Evolutionary conservation across 2,888 invertebrate genomes (phyloP).

Genomic region (Elmis aenea): DNA sequence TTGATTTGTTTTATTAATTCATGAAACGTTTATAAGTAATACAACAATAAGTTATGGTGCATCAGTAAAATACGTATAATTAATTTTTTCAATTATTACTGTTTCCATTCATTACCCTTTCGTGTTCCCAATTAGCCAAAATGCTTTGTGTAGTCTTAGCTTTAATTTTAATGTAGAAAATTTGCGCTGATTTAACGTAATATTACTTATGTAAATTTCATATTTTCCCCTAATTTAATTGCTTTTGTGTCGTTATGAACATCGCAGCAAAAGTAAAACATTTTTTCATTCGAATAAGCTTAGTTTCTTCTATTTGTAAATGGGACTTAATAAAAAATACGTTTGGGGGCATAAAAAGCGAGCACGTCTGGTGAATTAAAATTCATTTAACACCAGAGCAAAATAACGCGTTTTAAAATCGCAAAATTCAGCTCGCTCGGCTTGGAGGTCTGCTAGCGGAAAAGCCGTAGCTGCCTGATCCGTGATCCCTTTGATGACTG

Average conservation of each 20-base stretch:
- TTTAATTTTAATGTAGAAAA: not conserved
- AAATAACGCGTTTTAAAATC: constrained; percentile 4
- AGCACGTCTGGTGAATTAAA: constrained; percentile 5
- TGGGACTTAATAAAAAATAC: constrained; percentile 7
- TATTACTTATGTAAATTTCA: no score
- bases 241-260: no score
- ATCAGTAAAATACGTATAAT: no score
- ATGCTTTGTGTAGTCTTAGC: not conserved
- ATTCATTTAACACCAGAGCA: constrained; percentile 8
- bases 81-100: no score
- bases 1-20: no score
- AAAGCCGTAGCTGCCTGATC: constrained; percentile 8
- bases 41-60: no score
- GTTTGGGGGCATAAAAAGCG: constrained; percentile 3
- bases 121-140: no score
- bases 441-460: constrained; percentile 4
- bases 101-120: no score
- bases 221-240: no score
- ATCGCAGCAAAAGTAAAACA: no score
- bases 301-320: constrained; percentile 9
- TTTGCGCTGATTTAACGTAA: not conserved
- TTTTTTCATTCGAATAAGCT: constrained; percentile 8
- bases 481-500: constrained; percentile 17
- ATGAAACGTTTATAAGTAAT: no score
- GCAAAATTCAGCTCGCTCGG: constrained; percentile 6